Conservation (phyloP, 1,140 invertebrate species). For the Ceratina calcarata region DNA sequence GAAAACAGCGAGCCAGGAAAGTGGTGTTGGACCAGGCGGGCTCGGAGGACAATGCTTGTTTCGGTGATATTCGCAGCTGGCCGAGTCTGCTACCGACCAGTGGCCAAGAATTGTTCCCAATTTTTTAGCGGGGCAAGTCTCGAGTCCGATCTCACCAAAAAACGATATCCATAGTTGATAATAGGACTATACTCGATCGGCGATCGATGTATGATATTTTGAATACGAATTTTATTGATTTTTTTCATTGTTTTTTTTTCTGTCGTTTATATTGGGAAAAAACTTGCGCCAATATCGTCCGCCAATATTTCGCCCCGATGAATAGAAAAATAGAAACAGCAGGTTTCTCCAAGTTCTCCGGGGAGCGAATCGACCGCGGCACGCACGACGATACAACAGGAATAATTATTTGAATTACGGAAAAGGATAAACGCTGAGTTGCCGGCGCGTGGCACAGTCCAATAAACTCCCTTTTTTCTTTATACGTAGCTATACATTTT, state of each 20-base stretch:
- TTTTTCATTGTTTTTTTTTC: background rate
- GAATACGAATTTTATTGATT: no score
- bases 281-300: no score
- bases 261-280: background rate
- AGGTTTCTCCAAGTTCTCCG: background rate
- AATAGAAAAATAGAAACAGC: background rate
- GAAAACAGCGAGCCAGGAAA: slow-evolving; percentile 4
- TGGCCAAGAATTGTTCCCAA: slow-evolving; percentile 7
- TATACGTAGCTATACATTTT: background rate
- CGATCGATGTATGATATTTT: background rate
- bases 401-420: background rate
- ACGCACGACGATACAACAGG: background rate
- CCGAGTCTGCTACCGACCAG: background rate
- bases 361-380: background rate
- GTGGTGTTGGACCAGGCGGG: background rate
- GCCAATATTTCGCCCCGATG: background rate
- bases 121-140: background rate
- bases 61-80: slow-evolving; percentile 6
- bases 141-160: no score
- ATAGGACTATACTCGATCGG: background rate
- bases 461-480: slow-evolving; percentile 18
- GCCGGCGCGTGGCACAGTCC: background rate
- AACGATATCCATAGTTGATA: background rate
- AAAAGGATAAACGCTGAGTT: background rate
- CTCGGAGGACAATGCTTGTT: background rate